Evolutionary conservation across 2,888 invertebrate species (phyloP).

Genomic region (Idaea biselata): DNA sequence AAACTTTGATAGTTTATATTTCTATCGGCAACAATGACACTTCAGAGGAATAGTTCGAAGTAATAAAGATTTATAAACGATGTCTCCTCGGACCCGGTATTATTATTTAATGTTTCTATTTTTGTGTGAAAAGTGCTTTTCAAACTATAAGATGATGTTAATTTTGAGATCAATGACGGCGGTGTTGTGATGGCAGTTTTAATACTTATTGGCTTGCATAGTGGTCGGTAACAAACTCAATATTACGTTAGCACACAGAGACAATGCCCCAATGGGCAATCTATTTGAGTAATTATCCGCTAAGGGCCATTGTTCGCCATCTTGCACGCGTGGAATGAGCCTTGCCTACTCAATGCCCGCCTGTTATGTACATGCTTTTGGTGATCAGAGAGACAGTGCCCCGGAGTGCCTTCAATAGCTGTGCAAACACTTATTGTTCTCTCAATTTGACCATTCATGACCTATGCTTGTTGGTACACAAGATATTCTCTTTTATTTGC

Average conservation of each 20-base stretch:
- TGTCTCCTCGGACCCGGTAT: background rate
- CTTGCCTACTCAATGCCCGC: constrained; percentile 69
- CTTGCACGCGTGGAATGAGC: constrained; percentile 75
- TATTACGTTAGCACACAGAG: constrained; percentile 64
- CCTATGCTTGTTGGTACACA: constrained; percentile 29
- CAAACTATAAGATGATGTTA: background rate
- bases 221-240: constrained; percentile 56
- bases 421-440: constrained; percentile 54
- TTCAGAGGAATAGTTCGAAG: constrained; percentile 15
- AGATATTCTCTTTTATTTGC: constrained; percentile 21
- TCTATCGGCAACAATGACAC: constrained; percentile 20
- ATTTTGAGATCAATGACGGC: constrained; percentile 18
- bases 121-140: constrained; percentile 8
- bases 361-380: constrained; percentile 68
- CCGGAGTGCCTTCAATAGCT: constrained; percentile 58
- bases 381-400: constrained; percentile 57
- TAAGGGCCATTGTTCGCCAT: constrained; percentile 79
- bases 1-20: constrained; percentile 21
- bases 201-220: constrained; percentile 40
- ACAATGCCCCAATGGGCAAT: constrained; percentile 79
- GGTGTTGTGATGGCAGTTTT: constrained; percentile 25
- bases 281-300: constrained; percentile 80
- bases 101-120: constrained; percentile 4
- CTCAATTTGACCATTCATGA: constrained; percentile 40
- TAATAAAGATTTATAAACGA: background rate